A percentile compares a stretch with the other conserved stretches of the same genome.
phyloP scores from a whole-genome alignment of 2,113 vertebrate species.

The Dicaeum eximium region DNA sequence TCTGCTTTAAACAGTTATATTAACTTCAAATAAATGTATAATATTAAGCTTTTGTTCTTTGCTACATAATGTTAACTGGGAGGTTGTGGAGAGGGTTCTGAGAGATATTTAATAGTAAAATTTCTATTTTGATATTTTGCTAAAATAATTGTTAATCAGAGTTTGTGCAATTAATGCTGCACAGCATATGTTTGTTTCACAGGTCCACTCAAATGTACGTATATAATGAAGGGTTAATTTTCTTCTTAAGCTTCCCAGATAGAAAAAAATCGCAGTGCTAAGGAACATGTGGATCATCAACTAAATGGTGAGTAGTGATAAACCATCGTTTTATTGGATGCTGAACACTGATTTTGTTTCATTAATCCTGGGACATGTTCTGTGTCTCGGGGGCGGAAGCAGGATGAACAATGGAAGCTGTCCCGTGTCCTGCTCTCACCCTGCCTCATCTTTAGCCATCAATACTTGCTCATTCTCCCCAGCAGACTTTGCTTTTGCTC shows the following conservation, averaged over 20 bases:
- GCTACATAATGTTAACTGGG: background rate
- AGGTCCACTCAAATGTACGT: background rate
- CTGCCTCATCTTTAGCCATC: conserved; percentile 29
- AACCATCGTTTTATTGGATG: background rate
- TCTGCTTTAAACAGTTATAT: background rate
- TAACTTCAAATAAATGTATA: background rate
- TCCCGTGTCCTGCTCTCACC: conserved; percentile 52
- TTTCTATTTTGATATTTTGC: background rate
- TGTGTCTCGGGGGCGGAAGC: conserved; percentile 1
- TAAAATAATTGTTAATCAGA: background rate
- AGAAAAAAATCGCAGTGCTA: conserved; percentile 58
- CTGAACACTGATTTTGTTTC: conserved; percentile 1
- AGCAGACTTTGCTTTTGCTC: conserved; percentile 44
- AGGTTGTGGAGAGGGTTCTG: background rate
- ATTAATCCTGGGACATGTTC: background rate
- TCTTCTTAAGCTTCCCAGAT: conserved; percentile 71
- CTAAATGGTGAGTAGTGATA: conserved; percentile 73
- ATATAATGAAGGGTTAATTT: conserved; percentile 3
- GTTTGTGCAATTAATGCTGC: background rate
- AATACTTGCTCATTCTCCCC: conserved; percentile 41
- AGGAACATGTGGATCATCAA: conserved; percentile 63
- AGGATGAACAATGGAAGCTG: background rate
- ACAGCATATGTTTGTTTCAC: background rate
- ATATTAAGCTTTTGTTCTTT: background rate
- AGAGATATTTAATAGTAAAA: background rate